Evolutionary conservation across 2,797 vertebrate species (phyloP).

Genomic region (Betta splendens): DNA sequence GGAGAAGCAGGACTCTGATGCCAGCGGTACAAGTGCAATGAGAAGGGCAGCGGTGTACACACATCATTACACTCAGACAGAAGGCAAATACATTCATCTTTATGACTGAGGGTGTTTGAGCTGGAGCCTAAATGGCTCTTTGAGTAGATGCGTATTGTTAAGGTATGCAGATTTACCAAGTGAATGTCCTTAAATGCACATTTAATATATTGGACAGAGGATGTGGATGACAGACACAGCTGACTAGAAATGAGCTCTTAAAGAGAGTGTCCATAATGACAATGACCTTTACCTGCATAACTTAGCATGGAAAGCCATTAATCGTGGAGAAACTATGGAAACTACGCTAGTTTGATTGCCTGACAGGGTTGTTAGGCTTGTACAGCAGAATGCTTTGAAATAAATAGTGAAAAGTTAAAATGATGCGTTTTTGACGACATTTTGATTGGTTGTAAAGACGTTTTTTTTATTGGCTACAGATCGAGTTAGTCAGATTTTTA

Average conservation of each 20-base stretch:
- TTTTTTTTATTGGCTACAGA: too few species aligned
- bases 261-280: background rate
- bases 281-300: background rate
- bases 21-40: slow-evolving; percentile 71
- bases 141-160: slow-evolving; percentile 38
- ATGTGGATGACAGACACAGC: background rate
- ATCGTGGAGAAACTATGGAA: background rate
- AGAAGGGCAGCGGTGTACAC: slow-evolving; percentile 75
- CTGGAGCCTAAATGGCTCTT: slow-evolving; percentile 59
- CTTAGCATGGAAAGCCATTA: background rate
- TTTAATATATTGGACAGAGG: background rate
- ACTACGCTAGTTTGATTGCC: background rate
- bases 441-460: too few species aligned
- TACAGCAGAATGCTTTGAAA: background rate
- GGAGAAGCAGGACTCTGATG: slow-evolving; percentile 72
- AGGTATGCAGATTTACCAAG: slow-evolving; percentile 35
- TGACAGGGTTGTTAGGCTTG: background rate
- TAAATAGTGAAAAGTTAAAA: background rate
- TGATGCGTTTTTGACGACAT: background rate
- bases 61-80: slow-evolving; percentile 80
- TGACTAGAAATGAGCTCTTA: background rate
- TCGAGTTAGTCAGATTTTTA: too few species aligned
- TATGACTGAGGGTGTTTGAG: slow-evolving; percentile 66
- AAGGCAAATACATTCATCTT: slow-evolving; percentile 78
- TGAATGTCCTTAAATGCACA: slow-evolving; percentile 5